Base-by-base conservation (phyloP, 1,140 invertebrate genomes). In the Trichonephila clavipes region DNA sequence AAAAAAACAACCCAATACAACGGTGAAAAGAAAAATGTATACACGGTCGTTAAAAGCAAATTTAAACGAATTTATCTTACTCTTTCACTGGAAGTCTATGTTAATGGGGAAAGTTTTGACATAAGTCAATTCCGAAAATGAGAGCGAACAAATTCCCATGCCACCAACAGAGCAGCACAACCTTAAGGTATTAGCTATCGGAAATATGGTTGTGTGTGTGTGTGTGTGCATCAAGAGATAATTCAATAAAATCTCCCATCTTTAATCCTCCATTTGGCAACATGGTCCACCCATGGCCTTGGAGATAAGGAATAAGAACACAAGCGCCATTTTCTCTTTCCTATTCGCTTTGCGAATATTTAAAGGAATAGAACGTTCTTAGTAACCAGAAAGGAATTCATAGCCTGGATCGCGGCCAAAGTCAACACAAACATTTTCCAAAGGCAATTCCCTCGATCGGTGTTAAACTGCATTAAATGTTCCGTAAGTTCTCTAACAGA, bases 21-120 rank as follows among this genome's bases (percentile, higher is more conserved):
- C 7, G 51, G 51, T 0, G 51, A 12, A 51, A 12, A 12, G 51
- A 51, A 51, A 12, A 12, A 51, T 7, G 10, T 51, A 64, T 19
- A 19, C 2, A 64, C 62, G 62, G 16, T 64, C 62, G 62, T 64
- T 64, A 19, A 77, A 77, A 77, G 28, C 28, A 18, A 7, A 34
- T 18, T 34, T 77, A 24, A 18, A 16, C 69, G 34, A 40, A 77
- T 77, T 12, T 14, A 77, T 34, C 72, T 77, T 77, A 14, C 24
- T 18, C 12, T 77, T 77, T 19, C 34, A 18, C 34, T 40, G 72
- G 19, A 77, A 77, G 72, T 19, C 28, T 24, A 77, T 77, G 72
- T 34, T 77, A 77, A 77, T 77, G 72, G 24, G 72, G 34, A 77
- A 77, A 77, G 72, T 77, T 77, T 77, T 77, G 72, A 77, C 72